phyloP scores from a whole-genome alignment of 2,113 vertebrate genomes.

The Myodes glareolus region DNA sequence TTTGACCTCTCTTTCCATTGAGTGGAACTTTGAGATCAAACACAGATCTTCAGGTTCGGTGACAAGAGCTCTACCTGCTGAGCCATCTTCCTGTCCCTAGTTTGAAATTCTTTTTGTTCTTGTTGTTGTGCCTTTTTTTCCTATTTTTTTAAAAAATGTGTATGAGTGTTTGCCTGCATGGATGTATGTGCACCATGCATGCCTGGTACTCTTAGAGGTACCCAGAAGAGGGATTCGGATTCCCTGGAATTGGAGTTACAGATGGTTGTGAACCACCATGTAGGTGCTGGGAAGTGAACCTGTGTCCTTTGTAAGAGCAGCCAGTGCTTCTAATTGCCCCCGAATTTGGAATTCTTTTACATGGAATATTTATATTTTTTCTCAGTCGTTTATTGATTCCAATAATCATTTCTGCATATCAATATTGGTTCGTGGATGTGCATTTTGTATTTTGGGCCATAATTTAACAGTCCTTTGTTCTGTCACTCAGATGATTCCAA shows the following conservation, averaged over 20 bases:
- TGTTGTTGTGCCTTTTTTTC: too few relatives aligned
- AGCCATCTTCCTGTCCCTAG: background rate
- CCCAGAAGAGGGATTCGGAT: too few relatives aligned
- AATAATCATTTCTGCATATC: background rate
- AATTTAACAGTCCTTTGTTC: background rate
- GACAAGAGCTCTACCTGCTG: too few relatives aligned
- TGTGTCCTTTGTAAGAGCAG: background rate
- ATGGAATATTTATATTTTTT: background rate
- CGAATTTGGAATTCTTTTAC: background rate
- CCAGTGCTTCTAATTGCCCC: background rate
- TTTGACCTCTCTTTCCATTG: too few relatives aligned
- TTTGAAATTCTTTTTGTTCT: background rate
- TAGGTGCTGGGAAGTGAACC: background rate
- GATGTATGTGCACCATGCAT: too few relatives aligned
- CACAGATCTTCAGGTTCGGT: background rate
- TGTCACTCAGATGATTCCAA: background rate
- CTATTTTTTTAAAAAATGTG: too few relatives aligned
- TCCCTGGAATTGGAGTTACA: background rate
- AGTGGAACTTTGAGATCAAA: background rate
- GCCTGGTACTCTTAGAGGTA: too few relatives aligned
- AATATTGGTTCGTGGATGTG: background rate
- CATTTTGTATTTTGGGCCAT: background rate
- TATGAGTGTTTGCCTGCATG: too few relatives aligned
- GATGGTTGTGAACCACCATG: background rate
- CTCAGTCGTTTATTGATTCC: background rate